These are phyloP conservation scores for Noctuana brunneofusca DNA, from an alignment of 2,888 invertebrate species.

Conservation along the genomic window DNA sequence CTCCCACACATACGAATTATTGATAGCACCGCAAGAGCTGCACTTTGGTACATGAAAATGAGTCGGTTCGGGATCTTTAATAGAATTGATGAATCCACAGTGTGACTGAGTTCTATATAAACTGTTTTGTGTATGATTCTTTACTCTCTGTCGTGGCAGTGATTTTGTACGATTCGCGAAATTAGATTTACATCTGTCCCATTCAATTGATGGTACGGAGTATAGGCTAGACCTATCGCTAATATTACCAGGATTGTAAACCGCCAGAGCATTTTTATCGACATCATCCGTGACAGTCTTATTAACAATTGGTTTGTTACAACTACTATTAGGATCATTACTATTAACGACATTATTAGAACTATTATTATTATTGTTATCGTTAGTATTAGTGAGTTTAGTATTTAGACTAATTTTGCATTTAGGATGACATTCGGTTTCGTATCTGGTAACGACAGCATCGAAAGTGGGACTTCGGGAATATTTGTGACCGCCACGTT, in stretches of 20 bases:
- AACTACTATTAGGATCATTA: background rate
- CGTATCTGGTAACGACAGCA: constrained; percentile 54
- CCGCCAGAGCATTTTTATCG: constrained; percentile 37
- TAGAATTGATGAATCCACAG: constrained; percentile 69
- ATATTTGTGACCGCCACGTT: constrained; percentile 52
- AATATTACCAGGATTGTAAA: constrained; percentile 46
- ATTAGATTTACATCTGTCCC: constrained; percentile 62
- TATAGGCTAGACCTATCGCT: constrained; percentile 65
- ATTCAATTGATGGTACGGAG: constrained; percentile 71
- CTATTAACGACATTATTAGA: background rate
- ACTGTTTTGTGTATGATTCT: constrained; percentile 31
- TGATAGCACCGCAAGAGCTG: constrained; percentile 57
- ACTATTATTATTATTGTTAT: background rate
- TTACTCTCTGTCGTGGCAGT: constrained; percentile 51
- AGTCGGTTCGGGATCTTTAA: constrained; percentile 64
- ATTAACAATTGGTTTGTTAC: background rate
- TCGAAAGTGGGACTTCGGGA: constrained; percentile 63
- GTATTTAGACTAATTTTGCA: constrained; percentile 64
- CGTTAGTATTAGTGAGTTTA: constrained; percentile 44
- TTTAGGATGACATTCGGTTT: constrained; percentile 56
- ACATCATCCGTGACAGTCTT: background rate
- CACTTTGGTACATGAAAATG: constrained; percentile 75
- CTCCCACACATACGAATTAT: constrained; percentile 55
- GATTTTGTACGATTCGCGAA: constrained; percentile 57
- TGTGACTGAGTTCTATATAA: constrained; percentile 70